A percentile compares a stretch with the other conserved stretches of the same genome.
Evolutionary conservation across 1,140 invertebrate genomes (phyloP).

Genomic region (Brachystomella parvula): DNA sequence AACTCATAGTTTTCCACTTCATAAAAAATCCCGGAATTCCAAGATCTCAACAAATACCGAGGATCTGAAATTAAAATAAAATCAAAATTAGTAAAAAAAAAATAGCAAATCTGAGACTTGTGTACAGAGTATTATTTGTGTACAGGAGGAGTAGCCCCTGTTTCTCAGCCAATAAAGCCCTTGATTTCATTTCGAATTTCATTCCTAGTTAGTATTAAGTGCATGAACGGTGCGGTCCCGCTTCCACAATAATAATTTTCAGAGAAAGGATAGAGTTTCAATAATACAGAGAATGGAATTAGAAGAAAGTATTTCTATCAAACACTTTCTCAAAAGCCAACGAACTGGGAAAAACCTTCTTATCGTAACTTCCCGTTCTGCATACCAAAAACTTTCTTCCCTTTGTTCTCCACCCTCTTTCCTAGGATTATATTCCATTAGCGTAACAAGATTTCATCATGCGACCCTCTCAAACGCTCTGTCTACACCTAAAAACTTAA

Average conservation of each 20-base stretch:
- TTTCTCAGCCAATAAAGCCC: background rate
- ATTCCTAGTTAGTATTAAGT: background rate
- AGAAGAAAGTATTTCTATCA: background rate
- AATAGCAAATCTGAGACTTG: background rate
- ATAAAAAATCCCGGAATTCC: conserved; percentile 9
- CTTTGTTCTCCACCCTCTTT: background rate
- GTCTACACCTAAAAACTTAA: background rate
- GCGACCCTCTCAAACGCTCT: no score
- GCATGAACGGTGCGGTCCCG: background rate
- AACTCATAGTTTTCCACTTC: conserved; percentile 52
- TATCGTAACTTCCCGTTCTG: background rate
- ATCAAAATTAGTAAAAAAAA: background rate
- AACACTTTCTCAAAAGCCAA: background rate
- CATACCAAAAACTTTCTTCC: background rate
- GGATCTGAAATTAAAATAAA: background rate
- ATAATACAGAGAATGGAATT: background rate
- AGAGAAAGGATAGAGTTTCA: background rate
- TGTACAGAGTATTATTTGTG: background rate
- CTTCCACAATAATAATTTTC: background rate
- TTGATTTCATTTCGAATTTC: background rate
- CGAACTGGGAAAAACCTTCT: conserved; percentile 1
- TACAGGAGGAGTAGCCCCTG: background rate
- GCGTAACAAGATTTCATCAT: background rate
- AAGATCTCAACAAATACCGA: background rate
- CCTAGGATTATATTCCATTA: background rate